Conservation (phyloP, 2,888 invertebrate species). For the Enchytraeus crypticus region DNA sequence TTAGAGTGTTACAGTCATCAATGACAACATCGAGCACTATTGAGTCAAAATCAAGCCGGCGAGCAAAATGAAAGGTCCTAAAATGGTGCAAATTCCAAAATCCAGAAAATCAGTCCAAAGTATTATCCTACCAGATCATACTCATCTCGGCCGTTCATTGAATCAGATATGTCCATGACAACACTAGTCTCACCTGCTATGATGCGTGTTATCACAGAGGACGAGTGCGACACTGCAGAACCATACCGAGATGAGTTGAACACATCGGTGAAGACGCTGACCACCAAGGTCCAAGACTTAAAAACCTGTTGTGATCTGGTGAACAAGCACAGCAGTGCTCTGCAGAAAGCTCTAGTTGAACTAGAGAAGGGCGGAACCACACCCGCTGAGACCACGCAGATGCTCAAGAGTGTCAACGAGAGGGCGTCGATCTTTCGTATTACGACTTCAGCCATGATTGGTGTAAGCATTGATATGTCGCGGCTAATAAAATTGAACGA, state of each 20-base stretch:
- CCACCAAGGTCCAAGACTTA: constrained; percentile 74
- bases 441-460: constrained; percentile 91
- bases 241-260: constrained; percentile 51
- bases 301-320: constrained; percentile 84
- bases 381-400: background rate
- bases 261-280: constrained; percentile 56
- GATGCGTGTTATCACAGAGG: too few relatives aligned
- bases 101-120: too few relatives aligned
- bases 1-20: too few relatives aligned
- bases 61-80: too few relatives aligned
- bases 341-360: constrained; percentile 56
- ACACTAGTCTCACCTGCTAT: too few relatives aligned
- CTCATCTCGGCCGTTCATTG: too few relatives aligned
- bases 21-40: too few relatives aligned
- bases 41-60: too few relatives aligned
- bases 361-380: constrained; percentile 33
- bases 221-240: constrained; percentile 57
- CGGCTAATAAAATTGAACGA: too few relatives aligned
- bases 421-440: constrained; percentile 85
- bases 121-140: too few relatives aligned
- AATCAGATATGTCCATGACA: too few relatives aligned
- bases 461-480: constrained; percentile 58
- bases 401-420: constrained; percentile 61
- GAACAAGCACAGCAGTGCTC: constrained; percentile 72
- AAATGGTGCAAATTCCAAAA: too few relatives aligned